Conservation (phyloP, 1,140 invertebrate genomes). For the Drosophila ambigua region DNA sequence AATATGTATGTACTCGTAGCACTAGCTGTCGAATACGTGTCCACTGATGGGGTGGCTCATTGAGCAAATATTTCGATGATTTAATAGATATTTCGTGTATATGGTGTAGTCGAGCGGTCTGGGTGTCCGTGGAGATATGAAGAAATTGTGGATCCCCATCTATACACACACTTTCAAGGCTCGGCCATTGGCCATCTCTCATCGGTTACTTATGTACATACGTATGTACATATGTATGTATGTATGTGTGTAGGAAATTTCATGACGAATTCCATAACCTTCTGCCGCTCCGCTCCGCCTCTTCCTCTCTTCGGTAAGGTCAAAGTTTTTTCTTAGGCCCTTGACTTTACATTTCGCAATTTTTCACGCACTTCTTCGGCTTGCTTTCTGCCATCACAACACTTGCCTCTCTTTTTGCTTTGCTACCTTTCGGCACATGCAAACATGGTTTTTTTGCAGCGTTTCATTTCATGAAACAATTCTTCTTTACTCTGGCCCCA, state of each 20-base stretch:
- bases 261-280: constrained; percentile 24
- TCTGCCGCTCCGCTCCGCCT: constrained; percentile 8
- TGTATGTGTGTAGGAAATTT: neutral
- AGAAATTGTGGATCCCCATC: too few relatives aligned
- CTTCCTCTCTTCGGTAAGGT: constrained; percentile 27
- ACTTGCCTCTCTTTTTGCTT: constrained; percentile 11
- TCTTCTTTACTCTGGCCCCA: constrained; percentile 34
- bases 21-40: constrained; percentile 9
- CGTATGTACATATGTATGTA: too few relatives aligned
- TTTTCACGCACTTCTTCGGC: constrained; percentile 53
- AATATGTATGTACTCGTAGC: too few relatives aligned
- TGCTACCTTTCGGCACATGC: constrained; percentile 55
- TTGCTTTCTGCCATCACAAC: constrained; percentile 21
- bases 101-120: neutral
- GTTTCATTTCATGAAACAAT: constrained; percentile 62
- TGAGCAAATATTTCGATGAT: constrained; percentile 46
- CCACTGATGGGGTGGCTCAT: constrained; percentile 22
- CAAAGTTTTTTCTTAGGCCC: constrained; percentile 47
- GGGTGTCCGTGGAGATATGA: constrained; percentile 10
- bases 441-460: constrained; percentile 60
- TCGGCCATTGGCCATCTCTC: neutral
- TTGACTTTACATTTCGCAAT: constrained; percentile 59
- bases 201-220: too few relatives aligned
- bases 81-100: constrained; percentile 19
- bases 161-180: too few relatives aligned